Conservation (phyloP, 2,888 invertebrate genomes). For the Apamea sordens region DNA sequence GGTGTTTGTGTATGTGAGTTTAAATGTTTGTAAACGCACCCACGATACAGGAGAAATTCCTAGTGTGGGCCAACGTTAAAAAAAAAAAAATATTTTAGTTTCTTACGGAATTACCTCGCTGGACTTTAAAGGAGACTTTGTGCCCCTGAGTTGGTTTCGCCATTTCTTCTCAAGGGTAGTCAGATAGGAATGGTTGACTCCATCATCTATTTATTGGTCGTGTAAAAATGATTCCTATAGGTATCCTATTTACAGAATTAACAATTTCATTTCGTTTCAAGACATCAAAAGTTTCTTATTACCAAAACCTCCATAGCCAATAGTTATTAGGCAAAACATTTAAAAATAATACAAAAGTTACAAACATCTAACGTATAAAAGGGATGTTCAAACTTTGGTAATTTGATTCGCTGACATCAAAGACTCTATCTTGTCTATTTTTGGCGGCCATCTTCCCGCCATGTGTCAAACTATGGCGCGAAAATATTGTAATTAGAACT, state of each 20-base stretch:
- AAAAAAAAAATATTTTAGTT: no score
- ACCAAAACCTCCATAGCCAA: slow-evolving; percentile 2
- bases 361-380: slow-evolving; percentile 68
- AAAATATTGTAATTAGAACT: slow-evolving; percentile 70
- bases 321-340: slow-evolving; percentile 28
- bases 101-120: no score
- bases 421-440: slow-evolving; percentile 76
- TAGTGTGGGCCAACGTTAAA: no score
- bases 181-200: no score
- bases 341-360: slow-evolving; percentile 56
- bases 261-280: background rate
- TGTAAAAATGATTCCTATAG: background rate
- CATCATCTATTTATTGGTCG: no score
- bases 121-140: no score
- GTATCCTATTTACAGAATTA: background rate
- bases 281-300: slow-evolving; percentile 22
- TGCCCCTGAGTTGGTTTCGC: no score
- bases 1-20: no score
- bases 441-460: slow-evolving; percentile 72
- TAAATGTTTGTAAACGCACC: no score
- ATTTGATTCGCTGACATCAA: slow-evolving; percentile 87
- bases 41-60: no score
- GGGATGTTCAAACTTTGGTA: slow-evolving; percentile 81
- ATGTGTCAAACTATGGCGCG: slow-evolving; percentile 75
- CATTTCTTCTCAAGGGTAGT: no score